Evolutionary conservation across 2,797 vertebrate genomes (phyloP), one percentile per base, ranked within the genome.

Genomic region (Alcedo atthis): DNA sequence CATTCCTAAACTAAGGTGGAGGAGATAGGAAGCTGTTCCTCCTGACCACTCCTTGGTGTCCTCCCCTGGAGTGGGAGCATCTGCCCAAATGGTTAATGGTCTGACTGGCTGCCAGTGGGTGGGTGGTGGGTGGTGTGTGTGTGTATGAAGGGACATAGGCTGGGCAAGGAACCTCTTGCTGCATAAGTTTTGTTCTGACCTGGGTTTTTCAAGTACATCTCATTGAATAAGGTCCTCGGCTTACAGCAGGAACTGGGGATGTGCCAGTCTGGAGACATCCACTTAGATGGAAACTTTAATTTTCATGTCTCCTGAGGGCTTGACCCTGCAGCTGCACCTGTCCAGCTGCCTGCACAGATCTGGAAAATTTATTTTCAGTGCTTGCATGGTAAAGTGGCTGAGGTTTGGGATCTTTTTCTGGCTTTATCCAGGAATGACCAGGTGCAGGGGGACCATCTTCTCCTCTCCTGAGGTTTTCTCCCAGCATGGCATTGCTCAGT

Each of bases 201-300:
- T 6, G 37, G 15, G 24, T 63, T 77, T 62, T 28, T 67, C 57
- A 63, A 71, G 40, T 69, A 9, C 17, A 5, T 28, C 57, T 67
- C 61, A 13, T 74, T 87, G 86, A 82, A 89, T 33, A 63, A 58
- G 73, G 61, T 57, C 68, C 74, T 77, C 1, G 3, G 53, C 68
- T 89, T 92, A 70, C 58, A 91, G 87, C 17, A 5, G 85, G 25
- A 90, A 30, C 85, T 87, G 95, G 91, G 85, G 63, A 14, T 21
- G 30, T 87, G 81, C 87, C 92, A 80, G 71, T 35, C 30, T 61
- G 53, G 61, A 22, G 26, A 58, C 33, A 59, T 70, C 54, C 68
- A 45, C 80, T 92, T 82, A 28, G 85, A 92, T 9, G 12, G 87
- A 67, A 89, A 89, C 57, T 57, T 81, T 66, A 70, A 82, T 89